A percentile compares a stretch with the other conserved stretches of the same genome.
These are phyloP conservation scores for Aplidium turbinatum DNA, from an alignment of 23 tunicate genomes.

Conservation along the genomic window DNA sequence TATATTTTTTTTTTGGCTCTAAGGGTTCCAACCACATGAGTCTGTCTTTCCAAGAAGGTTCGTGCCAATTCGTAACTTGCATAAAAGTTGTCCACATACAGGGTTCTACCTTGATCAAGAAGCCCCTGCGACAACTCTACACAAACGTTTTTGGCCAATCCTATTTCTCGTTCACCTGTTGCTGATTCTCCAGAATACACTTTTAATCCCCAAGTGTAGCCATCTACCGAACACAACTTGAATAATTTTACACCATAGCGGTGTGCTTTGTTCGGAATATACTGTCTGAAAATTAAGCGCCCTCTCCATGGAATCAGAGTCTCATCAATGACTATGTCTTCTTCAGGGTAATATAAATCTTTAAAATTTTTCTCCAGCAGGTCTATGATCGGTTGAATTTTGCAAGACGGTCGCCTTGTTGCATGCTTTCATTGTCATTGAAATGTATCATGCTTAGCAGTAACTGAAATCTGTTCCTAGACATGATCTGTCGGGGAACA, in stretches of 20 bases:
- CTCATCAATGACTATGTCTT: conserved; percentile 38
- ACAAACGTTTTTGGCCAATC: conserved; percentile 34
- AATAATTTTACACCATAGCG: conserved; percentile 35
- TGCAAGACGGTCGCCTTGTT: conserved; percentile 15
- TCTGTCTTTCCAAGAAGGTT: conserved; percentile 18
- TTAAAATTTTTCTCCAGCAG: conserved; percentile 28
- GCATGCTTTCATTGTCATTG: conserved; percentile 17
- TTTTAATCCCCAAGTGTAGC: conserved; percentile 21
- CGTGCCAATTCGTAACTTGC: conserved; percentile 27
- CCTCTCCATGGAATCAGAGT: conserved; percentile 41
- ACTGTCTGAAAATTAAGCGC: conserved; percentile 28
- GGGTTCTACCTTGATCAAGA: conserved; percentile 25
- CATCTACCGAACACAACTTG: conserved; percentile 25
- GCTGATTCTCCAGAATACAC: conserved; percentile 23
- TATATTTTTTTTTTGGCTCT: conserved; percentile 27
- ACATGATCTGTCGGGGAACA: conserved; percentile 19
- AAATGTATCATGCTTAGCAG: conserved; percentile 19
- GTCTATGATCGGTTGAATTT: conserved; percentile 32
- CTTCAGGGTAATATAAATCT: conserved; percentile 22
- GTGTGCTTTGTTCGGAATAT: conserved; percentile 32
- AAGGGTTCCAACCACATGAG: conserved; percentile 35
- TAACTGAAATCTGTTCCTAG: conserved; percentile 33
- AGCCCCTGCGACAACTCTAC: conserved; percentile 23
- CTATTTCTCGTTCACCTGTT: conserved; percentile 38
- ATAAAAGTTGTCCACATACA: conserved; percentile 40